Base-by-base conservation (phyloP, 2,888 invertebrate species). In the Drosophila mimica region DNA sequence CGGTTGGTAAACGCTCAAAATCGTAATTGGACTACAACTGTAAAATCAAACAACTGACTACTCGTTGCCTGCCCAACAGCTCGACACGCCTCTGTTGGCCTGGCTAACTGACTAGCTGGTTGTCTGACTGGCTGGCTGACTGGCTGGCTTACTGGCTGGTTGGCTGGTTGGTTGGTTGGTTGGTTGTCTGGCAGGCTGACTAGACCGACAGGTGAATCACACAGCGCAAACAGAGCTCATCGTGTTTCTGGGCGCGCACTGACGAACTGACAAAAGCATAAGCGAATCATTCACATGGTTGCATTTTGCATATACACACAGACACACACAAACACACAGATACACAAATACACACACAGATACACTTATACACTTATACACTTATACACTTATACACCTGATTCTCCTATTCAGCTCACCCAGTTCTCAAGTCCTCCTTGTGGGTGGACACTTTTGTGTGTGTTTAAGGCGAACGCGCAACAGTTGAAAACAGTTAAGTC, bases 271-370 rank as follows among this genome's bases (percentile, higher is more conserved):
- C 92, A 92, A 92, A 92, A 85, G 89, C 82, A 90, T 92, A 92
- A 92, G 81, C 92, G 88, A 91, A 92, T 92, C 92, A 92, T 92
- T 75, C 87, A 91, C 85, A 83, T 91, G 92, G 91, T 80, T 92
- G 90, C 82, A 72, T 83, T 87, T 90, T 78, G 74, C 70, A 71
- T 65, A 74, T 75, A 76, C 75, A 72, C 74, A 40, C 52, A 38
- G 28, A 61, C 52, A 48, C 63, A 57, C 49, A 56, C 34, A 20
- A 28, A 46, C 60, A 31, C 46, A 31, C 52, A 34, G 28, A 46
- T 38, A 43, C 51, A 53, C n/a, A 38, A 31, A 48, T 33, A 54
- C 34, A 53, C 9, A 62, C 30, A 73, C 30, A 34, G 11, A 31
- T 38, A 31, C 52, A n/a, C n/a, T n/a, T n/a, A n/a, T n/a, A n/a